Base-by-base conservation (phyloP, 2,797 vertebrate genomes). In the Tadarida brasiliensis region DNA sequence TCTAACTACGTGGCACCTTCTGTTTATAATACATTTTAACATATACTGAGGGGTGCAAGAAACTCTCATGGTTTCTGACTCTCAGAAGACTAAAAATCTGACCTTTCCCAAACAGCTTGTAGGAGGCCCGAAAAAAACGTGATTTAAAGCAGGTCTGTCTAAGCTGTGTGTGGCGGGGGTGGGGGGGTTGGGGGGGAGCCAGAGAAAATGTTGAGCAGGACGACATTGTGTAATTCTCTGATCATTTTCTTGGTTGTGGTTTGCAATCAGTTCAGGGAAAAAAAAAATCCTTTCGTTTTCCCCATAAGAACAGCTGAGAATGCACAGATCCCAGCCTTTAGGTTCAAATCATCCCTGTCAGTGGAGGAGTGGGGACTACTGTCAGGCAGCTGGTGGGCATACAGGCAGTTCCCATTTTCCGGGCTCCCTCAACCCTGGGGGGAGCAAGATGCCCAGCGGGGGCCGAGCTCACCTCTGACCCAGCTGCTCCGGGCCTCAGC, bases 281-380 rank as follows among this genome's bases (percentile, higher is more conserved):
- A 11, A 11, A 24, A 94, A 95, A 86, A 81, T 61, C 82, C 63
- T 80, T 91, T 90, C 20, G 35, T 76, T 95, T 96, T 73, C 81
- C 70, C 87, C 17, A 49, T 89, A 61, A 90, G 87, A 97, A 96
- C 88, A 98, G 95, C 97, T 96, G 97, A 97, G 96, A 88, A 98
- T 92, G 82, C 87, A 83, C 24, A 4, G 89, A 96, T 59, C 91
- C 92, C 54, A 94, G 94, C 49, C 84, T 78, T 80, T 84, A 5
- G 33, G 65, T 80, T 97, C 83, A 92, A 90, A 96, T 86, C 84
- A 82, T 85, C 76, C 92, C 47, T 85, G 92, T 91, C 93, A 92
- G 86, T 10, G 49, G 30, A 92, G 49, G 91, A 76, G 67, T 95
- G 87, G 76, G 94, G 57, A 54, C 63, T 78, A 24, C 1, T 73